Conservation (phyloP, 2,113 vertebrate species). For the Indicator maculatus region DNA sequence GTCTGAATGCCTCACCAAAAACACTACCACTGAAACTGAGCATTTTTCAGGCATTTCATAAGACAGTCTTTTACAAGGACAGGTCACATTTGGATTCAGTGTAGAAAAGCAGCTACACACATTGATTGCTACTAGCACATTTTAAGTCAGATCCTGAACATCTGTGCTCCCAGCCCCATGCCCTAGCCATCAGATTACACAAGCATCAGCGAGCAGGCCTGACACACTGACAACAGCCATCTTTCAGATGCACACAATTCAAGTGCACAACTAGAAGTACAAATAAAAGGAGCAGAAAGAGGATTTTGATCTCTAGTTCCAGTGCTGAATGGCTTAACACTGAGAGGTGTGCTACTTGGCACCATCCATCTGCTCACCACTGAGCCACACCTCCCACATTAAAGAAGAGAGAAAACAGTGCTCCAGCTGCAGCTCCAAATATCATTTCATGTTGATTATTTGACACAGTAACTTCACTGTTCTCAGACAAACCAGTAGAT, state of each 20-base stretch:
- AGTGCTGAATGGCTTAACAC: background rate
- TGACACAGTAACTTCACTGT: conserved; percentile 71
- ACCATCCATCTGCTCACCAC: conserved; percentile 39
- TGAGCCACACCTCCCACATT: conserved; percentile 57
- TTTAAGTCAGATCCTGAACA: conserved; percentile 13
- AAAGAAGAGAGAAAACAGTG: conserved; percentile 53
- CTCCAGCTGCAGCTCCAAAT: conserved; percentile 70
- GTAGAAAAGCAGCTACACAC: background rate
- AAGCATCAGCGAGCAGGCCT: background rate
- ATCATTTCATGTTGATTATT: conserved; percentile 40
- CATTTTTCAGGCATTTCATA: background rate
- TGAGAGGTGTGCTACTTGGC: conserved; percentile 53
- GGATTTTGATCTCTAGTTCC: conserved; percentile 46
- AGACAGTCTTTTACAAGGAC: background rate
- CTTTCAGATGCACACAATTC: background rate
- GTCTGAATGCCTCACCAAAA: background rate
- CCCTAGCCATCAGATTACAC: conserved; percentile 35
- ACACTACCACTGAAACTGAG: background rate
- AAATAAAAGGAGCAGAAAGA: conserved; percentile 40
- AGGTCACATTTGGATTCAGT: background rate
- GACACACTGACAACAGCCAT: conserved; percentile 30
- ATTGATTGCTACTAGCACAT: background rate
- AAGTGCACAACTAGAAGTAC: background rate
- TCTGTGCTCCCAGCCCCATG: conserved; percentile 29
- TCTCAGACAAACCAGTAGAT: conserved; percentile 57